phyloP scores from a whole-genome alignment of 1,140 invertebrate species.

The Saccostrea cuccullata region DNA sequence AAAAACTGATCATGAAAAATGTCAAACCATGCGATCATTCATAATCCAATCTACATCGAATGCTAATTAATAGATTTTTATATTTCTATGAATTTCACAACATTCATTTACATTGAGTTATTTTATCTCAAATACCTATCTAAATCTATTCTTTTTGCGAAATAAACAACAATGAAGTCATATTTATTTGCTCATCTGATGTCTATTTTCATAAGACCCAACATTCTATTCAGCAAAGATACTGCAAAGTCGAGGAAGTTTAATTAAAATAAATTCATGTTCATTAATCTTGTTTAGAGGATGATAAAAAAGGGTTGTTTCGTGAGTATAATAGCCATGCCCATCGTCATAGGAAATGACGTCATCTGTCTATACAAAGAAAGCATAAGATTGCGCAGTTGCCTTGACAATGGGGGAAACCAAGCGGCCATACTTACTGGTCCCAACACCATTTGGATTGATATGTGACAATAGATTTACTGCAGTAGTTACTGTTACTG shows the following conservation, averaged over 20 bases:
- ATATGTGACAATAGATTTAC: constrained; percentile 47
- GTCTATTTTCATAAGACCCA: neutral
- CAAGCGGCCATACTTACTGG: constrained; percentile 44
- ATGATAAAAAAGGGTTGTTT: neutral
- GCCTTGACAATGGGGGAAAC: neutral
- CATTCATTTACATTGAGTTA: neutral
- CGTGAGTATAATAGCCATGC: neutral
- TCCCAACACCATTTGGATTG: constrained; percentile 47
- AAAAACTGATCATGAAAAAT: too few species aligned
- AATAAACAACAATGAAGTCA: neutral
- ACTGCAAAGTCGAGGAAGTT: neutral
- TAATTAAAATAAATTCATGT: neutral
- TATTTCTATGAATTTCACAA: too few species aligned
- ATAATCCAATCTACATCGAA: too few species aligned
- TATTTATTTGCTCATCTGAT: neutral
- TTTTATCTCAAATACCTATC: neutral
- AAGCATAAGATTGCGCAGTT: constrained; percentile 3
- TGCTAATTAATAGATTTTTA: too few species aligned
- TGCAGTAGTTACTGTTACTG: constrained; percentile 38
- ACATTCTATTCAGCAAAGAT: neutral
- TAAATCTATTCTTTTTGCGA: neutral
- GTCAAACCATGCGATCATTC: too few species aligned
- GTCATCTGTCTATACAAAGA: constrained; percentile 23
- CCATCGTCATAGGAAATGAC: neutral
- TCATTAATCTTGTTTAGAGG: neutral